Evolutionary conservation across 2,797 vertebrate species (phyloP), one percentile per base, ranked within the genome.

Genomic region (Gobionotothen gibberifrons): DNA sequence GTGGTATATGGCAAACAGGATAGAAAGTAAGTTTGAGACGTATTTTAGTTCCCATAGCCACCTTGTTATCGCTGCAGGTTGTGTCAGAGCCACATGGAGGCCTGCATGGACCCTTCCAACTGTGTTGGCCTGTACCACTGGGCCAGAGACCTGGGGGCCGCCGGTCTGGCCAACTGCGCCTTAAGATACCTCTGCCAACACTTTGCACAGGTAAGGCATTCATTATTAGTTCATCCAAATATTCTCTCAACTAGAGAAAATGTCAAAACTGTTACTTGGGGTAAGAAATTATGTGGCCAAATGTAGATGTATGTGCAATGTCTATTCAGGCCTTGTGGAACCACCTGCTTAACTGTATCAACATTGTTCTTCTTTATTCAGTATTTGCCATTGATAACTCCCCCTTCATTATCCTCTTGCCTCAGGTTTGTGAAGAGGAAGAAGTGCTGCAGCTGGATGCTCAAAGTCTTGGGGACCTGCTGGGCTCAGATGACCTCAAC

Each of bases 401-500:
- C n/a, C 6, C 22, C 1, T 19, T 46, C 0, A 46, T 39, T 40
- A 11, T 43, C 12, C 3, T 29, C 8, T 10, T 48, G 3, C 69
- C 7, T 74, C 7, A 92, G 90, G 96, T 96, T 74, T 96, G 96
- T 91, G 86, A 96, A 42, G 96, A 97, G 39, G 96, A 97, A 46
- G 97, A 98, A 86, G 94, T 97, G 81, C 60, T 98, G 32, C 96
- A 97, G 46, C 72, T 95, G 21, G 95, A 96, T 80, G 93, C 87
- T 48, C 92, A 96, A 40, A 95, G 96, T 69, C 88, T 97, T 48
- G 90, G 94, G 54, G 65, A 83, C 22, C 93, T 98, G 29, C 92
- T 97, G 78, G 87, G 92, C 77, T 97, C 95, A 3, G 96, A 97
- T 51, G 96, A 97, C 67, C 95, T 98, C 72, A 97, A 97, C 75